Percentiles rank a stretch among this genome's conserved stretches.
Conservation (phyloP, 2,888 invertebrate species). For the Lamproptera curius region DNA sequence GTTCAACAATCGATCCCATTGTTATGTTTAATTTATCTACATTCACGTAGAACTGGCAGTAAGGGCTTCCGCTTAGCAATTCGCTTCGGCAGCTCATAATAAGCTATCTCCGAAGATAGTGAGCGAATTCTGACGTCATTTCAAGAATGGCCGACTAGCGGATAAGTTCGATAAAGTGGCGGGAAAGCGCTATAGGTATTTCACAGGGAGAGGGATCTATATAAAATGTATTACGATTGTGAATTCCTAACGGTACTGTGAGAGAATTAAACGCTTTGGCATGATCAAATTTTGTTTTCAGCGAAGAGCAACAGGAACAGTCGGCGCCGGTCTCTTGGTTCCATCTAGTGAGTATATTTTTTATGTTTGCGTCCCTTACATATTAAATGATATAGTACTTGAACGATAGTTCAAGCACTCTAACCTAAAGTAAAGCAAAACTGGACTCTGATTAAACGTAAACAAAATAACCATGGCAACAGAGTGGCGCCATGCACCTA, state of each 20-base stretch:
- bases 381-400: too few species aligned
- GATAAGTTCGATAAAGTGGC: constrained; percentile 2
- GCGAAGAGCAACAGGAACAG: constrained; percentile 42
- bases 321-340: constrained; percentile 44
- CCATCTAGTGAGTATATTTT: constrained; percentile 49
- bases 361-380: too few species aligned
- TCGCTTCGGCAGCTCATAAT: constrained; percentile 16
- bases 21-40: constrained; percentile 4
- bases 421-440: too few species aligned
- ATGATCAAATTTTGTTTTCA: constrained; percentile 34
- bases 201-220: constrained; percentile 1
- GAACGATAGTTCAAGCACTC: too few species aligned
- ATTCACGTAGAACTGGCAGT: constrained; percentile 12
- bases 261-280: too few species aligned
- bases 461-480: too few species aligned
- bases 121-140: constrained; percentile 22
- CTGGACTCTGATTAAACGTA: too few species aligned
- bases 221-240: not conserved
- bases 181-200: constrained; percentile 13
- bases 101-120: constrained; percentile 14
- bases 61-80: constrained; percentile 16
- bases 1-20: constrained; percentile 2
- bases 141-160: constrained; percentile 11
- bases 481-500: too few species aligned
- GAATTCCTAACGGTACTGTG: not conserved